Percentiles rank a stretch among this genome's conserved stretches.
phyloP scores from a whole-genome alignment of 2,113 vertebrate species.

The Neomonachus schauinslandi region DNA sequence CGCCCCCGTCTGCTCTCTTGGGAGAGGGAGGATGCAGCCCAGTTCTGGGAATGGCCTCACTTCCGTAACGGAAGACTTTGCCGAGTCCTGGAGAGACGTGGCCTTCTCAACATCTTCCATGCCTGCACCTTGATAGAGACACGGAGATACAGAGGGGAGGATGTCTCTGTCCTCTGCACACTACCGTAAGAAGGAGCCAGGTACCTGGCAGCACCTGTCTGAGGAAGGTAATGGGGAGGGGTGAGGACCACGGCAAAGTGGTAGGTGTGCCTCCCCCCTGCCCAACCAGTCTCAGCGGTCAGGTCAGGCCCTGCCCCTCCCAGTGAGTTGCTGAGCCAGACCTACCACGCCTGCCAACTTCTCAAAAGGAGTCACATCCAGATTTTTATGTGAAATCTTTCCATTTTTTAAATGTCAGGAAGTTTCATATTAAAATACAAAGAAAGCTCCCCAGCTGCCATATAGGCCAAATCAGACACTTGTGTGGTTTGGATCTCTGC shows the following conservation, averaged over 20 bases:
- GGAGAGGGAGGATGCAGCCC: neutral
- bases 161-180: too few relatives aligned
- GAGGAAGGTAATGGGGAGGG: neutral
- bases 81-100: accelerated
- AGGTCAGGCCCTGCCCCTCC: neutral
- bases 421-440: neutral
- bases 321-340: neutral
- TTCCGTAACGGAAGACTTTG: neutral
- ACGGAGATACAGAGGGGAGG: accelerated
- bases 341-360: accelerated
- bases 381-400: neutral
- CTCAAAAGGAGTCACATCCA: neutral
- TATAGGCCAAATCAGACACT: neutral
- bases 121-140: neutral
- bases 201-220: accelerated
- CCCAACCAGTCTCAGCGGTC: neutral
- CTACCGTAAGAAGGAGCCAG: neutral
- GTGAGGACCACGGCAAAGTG: accelerated
- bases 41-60: accelerated
- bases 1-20: accelerated
- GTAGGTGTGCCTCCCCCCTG: accelerated
- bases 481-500: accelerated
- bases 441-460: neutral
- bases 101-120: accelerated
- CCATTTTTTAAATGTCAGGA: neutral